Evolutionary conservation across 1,140 invertebrate genomes (phyloP).

Genomic region (Chionoecetes opilio): DNA sequence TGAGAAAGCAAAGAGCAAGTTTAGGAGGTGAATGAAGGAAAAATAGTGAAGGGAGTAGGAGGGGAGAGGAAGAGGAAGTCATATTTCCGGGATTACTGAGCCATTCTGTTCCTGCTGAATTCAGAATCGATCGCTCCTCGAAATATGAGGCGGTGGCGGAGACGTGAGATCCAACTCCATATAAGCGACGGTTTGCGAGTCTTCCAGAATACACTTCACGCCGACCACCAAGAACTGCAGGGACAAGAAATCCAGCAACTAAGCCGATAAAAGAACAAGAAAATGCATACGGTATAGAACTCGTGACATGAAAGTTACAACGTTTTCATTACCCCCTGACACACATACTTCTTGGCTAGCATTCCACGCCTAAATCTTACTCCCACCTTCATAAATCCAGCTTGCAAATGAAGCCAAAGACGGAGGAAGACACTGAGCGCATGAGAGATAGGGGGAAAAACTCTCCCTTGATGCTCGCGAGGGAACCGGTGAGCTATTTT

Average conservation of each 20-base stretch:
- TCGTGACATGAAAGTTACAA: not conserved
- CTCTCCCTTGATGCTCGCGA: too few species aligned
- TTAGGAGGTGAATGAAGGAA: not conserved
- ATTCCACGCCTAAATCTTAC: not conserved
- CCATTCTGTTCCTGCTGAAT: slow-evolving; percentile 17
- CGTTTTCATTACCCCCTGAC: too few species aligned
- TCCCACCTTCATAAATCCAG: not conserved
- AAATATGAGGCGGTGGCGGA: not conserved
- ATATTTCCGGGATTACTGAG: slow-evolving; percentile 20
- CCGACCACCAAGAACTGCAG: too few species aligned
- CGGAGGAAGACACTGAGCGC: not conserved
- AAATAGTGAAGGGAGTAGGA: slow-evolving; percentile 2
- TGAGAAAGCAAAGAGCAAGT: not conserved
- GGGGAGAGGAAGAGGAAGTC: not conserved
- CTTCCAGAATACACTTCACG: too few species aligned
- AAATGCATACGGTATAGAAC: not conserved
- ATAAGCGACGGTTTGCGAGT: too few species aligned
- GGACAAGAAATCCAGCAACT: too few species aligned
- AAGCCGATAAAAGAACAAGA: not conserved
- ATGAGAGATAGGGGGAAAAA: not conserved
- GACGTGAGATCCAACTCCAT: not conserved
- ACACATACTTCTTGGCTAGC: not conserved
- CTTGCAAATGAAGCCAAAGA: not conserved
- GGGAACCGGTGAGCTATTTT: too few species aligned
- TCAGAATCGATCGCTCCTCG: not conserved